Evolutionary conservation across 2,113 vertebrate genomes (phyloP).

Genomic region (Hemiprocne comata): DNA sequence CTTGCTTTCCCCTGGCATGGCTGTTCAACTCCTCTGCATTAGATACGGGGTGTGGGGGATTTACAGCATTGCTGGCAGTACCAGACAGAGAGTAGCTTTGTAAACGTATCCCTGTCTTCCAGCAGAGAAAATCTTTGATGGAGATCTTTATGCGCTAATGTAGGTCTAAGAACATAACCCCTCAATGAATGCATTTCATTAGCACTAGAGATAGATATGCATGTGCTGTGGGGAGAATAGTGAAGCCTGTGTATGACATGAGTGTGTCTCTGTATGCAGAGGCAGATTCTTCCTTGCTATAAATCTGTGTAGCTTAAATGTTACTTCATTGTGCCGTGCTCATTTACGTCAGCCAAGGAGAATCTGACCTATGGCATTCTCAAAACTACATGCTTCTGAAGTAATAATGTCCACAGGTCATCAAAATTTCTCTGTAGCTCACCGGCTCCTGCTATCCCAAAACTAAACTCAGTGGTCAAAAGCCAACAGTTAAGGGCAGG

Average conservation of each 20-base stretch:
- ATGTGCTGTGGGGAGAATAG: neutral
- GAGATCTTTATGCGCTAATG: slow-evolving; percentile 20
- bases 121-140: slow-evolving; percentile 47
- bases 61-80: slow-evolving; percentile 36
- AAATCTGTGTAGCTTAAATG: neutral
- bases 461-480: neutral
- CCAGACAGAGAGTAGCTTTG: slow-evolving; percentile 43
- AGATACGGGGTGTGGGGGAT: slow-evolving; percentile 44
- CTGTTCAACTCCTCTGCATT: slow-evolving; percentile 33
- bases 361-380: neutral
- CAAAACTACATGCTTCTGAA: neutral
- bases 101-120: slow-evolving; percentile 22
- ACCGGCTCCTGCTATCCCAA: neutral
- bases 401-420: neutral
- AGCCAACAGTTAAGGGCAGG: neutral
- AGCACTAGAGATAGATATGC: neutral
- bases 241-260: neutral
- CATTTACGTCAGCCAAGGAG: neutral
- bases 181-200: slow-evolving; percentile 15
- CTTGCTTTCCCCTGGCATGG: neutral
- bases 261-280: neutral
- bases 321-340: neutral
- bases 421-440: neutral
- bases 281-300: neutral
- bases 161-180: slow-evolving; percentile 24